These are phyloP conservation scores for Dipodomys ordii DNA, from an alignment of 2,113 vertebrate species.

Conservation along the genomic window DNA sequence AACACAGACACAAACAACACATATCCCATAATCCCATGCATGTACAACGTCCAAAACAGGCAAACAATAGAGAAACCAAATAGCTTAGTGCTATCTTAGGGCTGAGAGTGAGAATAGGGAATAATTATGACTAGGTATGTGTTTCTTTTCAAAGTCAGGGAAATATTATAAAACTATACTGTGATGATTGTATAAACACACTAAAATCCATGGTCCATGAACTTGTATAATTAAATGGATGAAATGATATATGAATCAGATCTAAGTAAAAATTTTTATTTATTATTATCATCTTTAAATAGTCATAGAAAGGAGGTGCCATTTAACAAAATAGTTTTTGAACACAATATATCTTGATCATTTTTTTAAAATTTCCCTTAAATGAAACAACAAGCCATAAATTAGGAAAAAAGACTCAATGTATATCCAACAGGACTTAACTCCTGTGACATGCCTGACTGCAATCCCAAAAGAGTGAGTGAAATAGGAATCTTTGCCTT, in stretches of 20 bases:
- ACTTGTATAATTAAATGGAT: not conserved
- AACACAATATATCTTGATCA: too few relatives aligned
- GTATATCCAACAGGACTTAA: not conserved
- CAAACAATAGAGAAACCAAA: not conserved
- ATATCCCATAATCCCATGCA: not conserved
- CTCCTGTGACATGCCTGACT: too few relatives aligned
- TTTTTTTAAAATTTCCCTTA: not conserved
- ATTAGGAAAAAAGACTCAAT: not conserved
- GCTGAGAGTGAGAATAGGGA: not conserved
- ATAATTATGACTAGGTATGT: not conserved
- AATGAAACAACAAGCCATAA: not conserved
- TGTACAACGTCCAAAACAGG: not conserved
- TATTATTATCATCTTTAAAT: too few relatives aligned
- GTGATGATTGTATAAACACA: not conserved
- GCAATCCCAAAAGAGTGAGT: not conserved
- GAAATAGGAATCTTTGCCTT: slow-evolving; percentile 37
- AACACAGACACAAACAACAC: not conserved
- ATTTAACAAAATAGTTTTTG: too few relatives aligned
- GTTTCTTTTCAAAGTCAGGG: not conserved
- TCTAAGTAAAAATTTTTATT: not conserved
- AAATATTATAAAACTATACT: slow-evolving; percentile 36
- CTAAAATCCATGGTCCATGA: slow-evolving; percentile 2
- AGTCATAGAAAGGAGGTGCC: too few relatives aligned
- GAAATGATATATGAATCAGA: not conserved
- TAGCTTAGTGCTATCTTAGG: not conserved